Percentiles rank a stretch among this genome's conserved stretches.
These are phyloP conservation scores for Aurelia aurita DNA, from an alignment of 30 jellyfish, hydroid and myxozoan genomes.

Conservation along the genomic window DNA sequence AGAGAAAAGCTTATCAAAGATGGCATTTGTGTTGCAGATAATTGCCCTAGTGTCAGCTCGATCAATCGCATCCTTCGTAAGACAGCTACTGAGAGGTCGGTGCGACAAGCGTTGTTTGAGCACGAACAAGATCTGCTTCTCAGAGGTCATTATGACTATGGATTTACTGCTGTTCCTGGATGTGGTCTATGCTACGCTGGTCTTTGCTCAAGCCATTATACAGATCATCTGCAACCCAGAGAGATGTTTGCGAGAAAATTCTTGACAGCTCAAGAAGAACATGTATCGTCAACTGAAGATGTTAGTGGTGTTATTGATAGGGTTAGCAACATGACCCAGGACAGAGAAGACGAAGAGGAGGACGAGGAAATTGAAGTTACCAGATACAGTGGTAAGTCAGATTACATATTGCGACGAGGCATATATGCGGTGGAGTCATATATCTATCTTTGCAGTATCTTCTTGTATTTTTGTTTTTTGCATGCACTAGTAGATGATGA, in stretches of 20 bases:
- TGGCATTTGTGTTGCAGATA: slow-evolving; percentile 69
- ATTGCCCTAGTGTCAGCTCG: slow-evolving; percentile 98
- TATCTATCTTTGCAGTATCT: no score
- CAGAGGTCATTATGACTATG: slow-evolving; percentile 40
- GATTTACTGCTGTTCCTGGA: slow-evolving; percentile 3
- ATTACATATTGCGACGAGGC: neutral
- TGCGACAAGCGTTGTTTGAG: slow-evolving; percentile 81
- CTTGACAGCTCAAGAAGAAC: slow-evolving; percentile 38
- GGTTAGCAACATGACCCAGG: neutral
- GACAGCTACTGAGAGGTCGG: slow-evolving; percentile 96
- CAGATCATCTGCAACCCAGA: slow-evolving; percentile 26
- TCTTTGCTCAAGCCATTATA: neutral
- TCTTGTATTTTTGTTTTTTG: no score
- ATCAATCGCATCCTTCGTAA: slow-evolving; percentile 96
- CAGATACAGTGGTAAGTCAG: slow-evolving; percentile 14
- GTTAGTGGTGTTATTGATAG: neutral
- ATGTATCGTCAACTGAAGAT: slow-evolving; percentile 41
- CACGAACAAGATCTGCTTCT: slow-evolving; percentile 80
- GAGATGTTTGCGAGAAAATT: neutral
- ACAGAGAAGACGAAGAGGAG: slow-evolving; percentile 12
- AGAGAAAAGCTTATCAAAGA: slow-evolving; percentile 92
- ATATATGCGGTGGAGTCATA: no score
- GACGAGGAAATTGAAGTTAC: slow-evolving; percentile 22
- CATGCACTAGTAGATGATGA: no score
- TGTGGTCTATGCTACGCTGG: slow-evolving; percentile 35